These are phyloP conservation scores for Nebria salina DNA, from an alignment of 2,888 invertebrate species.

Conservation along the genomic window DNA sequence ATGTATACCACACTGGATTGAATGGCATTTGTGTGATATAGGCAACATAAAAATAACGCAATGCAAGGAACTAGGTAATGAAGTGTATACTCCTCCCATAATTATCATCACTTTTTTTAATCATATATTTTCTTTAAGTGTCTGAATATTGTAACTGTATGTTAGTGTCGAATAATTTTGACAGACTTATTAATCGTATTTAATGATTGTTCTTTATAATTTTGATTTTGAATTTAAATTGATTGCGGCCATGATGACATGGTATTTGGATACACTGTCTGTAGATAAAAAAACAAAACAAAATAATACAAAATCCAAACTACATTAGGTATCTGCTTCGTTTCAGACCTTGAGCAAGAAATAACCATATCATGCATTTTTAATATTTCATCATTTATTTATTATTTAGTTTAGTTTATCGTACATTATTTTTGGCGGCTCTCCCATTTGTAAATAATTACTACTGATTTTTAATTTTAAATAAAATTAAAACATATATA, in stretches of 20 bases:
- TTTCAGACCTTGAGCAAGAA: conserved; percentile 28
- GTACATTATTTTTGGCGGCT: background rate
- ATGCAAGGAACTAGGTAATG: conserved; percentile 32
- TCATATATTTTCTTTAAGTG: conserved; percentile 21
- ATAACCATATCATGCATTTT: conserved; percentile 29
- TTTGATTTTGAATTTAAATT: conserved; percentile 11
- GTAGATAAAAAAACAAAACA: conserved; percentile 44
- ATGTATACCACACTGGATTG: conserved; percentile 30
- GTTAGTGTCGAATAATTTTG: conserved; percentile 40
- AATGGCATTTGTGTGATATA: conserved; percentile 32
- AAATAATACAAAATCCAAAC: conserved; percentile 43
- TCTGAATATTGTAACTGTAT: conserved; percentile 32
- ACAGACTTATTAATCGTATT: conserved; percentile 22
- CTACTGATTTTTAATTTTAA: conserved; percentile 8
- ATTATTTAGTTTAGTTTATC: conserved; percentile 2
- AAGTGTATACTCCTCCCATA: conserved; percentile 21
- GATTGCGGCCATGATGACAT: conserved; percentile 40
- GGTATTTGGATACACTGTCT: conserved; percentile 45
- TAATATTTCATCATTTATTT: conserved; percentile 22
- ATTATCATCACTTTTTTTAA: conserved; percentile 19
- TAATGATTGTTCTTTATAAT: conserved; percentile 20
- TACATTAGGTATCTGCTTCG: conserved; percentile 45
- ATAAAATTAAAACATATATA: background rate
- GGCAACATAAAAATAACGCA: conserved; percentile 16
- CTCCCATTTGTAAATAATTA: conserved; percentile 6